Conservation (phyloP, 2,888 invertebrate genomes). For the Cephonodes hylas region DNA sequence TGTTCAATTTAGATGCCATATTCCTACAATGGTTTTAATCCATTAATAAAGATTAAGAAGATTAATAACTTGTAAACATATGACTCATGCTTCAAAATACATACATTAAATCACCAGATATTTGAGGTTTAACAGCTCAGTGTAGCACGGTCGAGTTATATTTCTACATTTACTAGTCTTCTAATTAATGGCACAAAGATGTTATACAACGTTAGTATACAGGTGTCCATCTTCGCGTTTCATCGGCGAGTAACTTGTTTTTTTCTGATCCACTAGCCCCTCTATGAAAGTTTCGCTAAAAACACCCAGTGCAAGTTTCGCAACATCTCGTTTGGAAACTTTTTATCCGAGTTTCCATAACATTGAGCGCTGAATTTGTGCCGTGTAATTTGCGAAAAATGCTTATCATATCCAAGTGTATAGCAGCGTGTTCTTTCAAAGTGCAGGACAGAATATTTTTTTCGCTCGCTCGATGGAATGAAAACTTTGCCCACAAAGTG, state of each 20-base stretch:
- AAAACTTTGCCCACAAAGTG: neutral
- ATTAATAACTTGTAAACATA: no score
- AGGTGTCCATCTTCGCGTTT: neutral
- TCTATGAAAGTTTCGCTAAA: neutral
- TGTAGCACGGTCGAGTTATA: no score
- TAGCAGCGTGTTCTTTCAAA: neutral
- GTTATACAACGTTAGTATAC: no score
- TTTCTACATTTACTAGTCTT: no score
- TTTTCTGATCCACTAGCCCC: neutral
- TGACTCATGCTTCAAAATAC: no score
- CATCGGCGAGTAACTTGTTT: neutral
- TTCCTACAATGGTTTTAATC: no score
- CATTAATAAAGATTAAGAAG: no score
- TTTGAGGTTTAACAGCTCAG: no score
- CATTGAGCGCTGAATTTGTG: constrained; percentile 1
- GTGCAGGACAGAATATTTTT: neutral
- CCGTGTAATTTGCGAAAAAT: neutral
- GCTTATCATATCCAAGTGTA: neutral
- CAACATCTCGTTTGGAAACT: neutral
- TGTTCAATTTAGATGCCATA: no score
- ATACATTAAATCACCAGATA: no score
- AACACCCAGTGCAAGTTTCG: constrained; percentile 1
- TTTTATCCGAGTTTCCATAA: constrained; percentile 8
- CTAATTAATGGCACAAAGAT: no score
- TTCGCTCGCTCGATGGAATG: neutral